phyloP scores from a whole-genome alignment of 2,113 vertebrate genomes.

The Monopterus albus region DNA sequence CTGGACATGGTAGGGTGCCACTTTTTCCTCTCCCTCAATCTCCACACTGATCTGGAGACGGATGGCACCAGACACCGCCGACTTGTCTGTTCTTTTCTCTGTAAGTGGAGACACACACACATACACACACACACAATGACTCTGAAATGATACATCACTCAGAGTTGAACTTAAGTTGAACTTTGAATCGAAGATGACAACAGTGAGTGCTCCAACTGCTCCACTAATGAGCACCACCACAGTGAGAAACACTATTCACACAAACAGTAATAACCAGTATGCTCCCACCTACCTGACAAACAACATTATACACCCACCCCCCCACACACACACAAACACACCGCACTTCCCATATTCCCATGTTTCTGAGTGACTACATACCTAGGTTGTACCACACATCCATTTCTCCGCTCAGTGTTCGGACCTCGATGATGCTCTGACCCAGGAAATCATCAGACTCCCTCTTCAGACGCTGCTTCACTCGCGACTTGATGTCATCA shows the following conservation, averaged over 20 bases:
- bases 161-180: neutral
- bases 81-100: conserved; percentile 98
- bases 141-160: neutral
- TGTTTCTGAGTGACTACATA: conserved; percentile 56
- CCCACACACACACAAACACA: neutral
- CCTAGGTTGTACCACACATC: conserved; percentile 99
- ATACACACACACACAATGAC: conserved; percentile 10
- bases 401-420: conserved; percentile 98
- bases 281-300: neutral
- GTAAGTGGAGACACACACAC: conserved; percentile 39
- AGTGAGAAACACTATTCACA: conserved; percentile 6
- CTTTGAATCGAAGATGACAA: neutral
- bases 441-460: conserved; percentile 97
- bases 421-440: conserved; percentile 98
- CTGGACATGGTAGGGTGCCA: conserved; percentile 93
- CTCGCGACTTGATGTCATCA: conserved; percentile 94
- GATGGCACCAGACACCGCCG: conserved; percentile 94
- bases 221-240: conserved; percentile 2
- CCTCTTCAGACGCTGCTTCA: conserved; percentile 97
- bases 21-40: conserved; percentile 97
- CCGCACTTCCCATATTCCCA: neutral
- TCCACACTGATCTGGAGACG: conserved; percentile 95
- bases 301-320: neutral
- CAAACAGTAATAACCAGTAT: neutral
- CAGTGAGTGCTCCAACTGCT: neutral